A percentile compares a stretch with the other conserved stretches of the same genome.
Evolutionary conservation across 2,113 vertebrate genomes (phyloP).

Genomic region (Gambusia affinis): DNA sequence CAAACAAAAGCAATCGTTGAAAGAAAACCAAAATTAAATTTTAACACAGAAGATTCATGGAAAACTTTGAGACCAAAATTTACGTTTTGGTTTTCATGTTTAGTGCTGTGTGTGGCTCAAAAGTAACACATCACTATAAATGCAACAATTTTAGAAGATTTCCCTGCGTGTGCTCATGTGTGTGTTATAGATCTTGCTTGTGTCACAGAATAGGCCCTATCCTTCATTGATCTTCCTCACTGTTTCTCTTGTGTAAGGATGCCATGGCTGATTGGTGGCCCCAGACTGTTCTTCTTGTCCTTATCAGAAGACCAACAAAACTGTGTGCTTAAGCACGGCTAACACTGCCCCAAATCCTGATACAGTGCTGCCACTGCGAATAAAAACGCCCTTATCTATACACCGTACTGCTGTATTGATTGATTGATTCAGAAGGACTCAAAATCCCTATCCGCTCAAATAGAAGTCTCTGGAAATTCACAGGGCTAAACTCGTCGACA

Average conservation of each 20-base stretch:
- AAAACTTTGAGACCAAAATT: not conserved
- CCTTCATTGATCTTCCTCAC: constrained; percentile 51
- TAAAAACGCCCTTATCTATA: not conserved
- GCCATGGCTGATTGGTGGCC: constrained; percentile 41
- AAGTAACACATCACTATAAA: no score
- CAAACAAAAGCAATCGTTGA: no score
- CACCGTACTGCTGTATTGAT: not conserved
- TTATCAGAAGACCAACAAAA: constrained; percentile 32
- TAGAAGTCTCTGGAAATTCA: not conserved
- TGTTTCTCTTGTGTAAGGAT: constrained; percentile 42
- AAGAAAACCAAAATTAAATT: not conserved
- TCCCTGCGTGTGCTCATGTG: not conserved
- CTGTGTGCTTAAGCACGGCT: constrained; percentile 15
- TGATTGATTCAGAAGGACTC: not conserved
- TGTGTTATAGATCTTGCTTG: not conserved
- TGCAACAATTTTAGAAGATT: no score
- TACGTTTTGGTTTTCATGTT: not conserved
- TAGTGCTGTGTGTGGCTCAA: no score
- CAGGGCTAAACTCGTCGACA: no score
- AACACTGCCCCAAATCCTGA: not conserved
- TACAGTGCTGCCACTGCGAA: not conserved
- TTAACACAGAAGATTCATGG: not conserved
- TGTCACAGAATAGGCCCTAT: constrained; percentile 22
- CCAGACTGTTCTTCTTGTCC: constrained; percentile 21
- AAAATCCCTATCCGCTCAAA: not conserved